Evolutionary conservation across 2,797 vertebrate genomes (phyloP).

Genomic region (Phyllotis vaccarum): DNA sequence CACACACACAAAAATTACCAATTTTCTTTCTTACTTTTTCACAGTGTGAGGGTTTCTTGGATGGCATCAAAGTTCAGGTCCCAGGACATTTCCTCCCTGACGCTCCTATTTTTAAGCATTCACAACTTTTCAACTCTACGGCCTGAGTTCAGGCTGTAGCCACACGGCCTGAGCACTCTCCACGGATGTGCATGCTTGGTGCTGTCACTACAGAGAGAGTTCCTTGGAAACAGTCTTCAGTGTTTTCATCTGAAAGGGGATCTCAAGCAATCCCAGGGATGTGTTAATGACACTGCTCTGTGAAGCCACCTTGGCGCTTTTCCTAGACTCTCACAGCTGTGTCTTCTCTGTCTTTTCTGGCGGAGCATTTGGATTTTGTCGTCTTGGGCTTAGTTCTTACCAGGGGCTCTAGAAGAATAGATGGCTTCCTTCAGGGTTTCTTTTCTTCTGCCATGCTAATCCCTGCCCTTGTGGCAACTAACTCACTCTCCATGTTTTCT

Average conservation of each 20-base stretch:
- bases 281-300: background rate
- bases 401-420: background rate
- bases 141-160: background rate
- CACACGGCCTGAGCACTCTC: background rate
- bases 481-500: background rate
- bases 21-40: background rate
- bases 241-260: background rate
- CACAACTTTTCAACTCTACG: background rate
- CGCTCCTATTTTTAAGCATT: background rate
- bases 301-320: fast-evolving
- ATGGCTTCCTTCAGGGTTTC: background rate
- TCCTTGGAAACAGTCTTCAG: background rate
- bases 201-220: background rate
- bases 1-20: background rate
- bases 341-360: background rate
- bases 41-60: background rate
- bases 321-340: background rate
- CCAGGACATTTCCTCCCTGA: background rate
- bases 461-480: background rate
- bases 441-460: background rate
- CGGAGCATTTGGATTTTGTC: background rate
- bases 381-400: background rate
- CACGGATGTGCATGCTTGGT: no score
- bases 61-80: background rate
- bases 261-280: background rate